A percentile compares a stretch with the other conserved stretches of the same genome.
phyloP scores from a whole-genome alignment of 2,797 vertebrate genomes.

The Sebastes aleutianus region DNA sequence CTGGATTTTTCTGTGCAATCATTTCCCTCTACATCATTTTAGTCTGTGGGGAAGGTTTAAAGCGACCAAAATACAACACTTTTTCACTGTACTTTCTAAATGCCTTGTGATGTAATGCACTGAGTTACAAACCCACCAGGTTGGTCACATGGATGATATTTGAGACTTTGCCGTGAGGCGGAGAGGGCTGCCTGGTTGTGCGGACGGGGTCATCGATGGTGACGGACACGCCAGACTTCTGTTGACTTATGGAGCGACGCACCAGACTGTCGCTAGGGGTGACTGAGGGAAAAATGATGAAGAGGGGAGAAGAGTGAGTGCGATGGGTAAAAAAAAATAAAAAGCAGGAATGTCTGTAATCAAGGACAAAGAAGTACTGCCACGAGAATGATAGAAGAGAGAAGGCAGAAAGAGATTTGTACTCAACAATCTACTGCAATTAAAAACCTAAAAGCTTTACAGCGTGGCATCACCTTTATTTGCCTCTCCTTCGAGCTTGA shows the following conservation, averaged over 20 bases:
- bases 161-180: constrained; percentile 86
- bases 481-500: constrained; percentile 77
- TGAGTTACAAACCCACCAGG: constrained; percentile 80
- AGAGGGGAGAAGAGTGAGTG: neutral
- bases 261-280: constrained; percentile 88
- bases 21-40: neutral
- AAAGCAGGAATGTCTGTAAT: neutral
- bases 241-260: constrained; percentile 91
- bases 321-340: neutral
- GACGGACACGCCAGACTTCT: constrained; percentile 89
- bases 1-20: neutral
- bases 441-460: neutral
- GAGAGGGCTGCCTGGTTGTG: constrained; percentile 85
- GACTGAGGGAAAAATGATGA: constrained; percentile 66
- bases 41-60: neutral
- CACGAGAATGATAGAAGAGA: neutral
- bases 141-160: constrained; percentile 92
- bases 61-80: neutral
- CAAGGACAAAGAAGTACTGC: neutral
- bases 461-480: constrained; percentile 82
- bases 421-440: neutral
- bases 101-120: no score
- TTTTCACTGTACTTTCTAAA: neutral
- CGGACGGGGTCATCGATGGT: constrained; percentile 92
- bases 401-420: neutral